Evolutionary conservation across 2,113 vertebrate genomes (phyloP), one percentile per base, ranked within the genome.

Genomic region (Sinosuthora webbiana): DNA sequence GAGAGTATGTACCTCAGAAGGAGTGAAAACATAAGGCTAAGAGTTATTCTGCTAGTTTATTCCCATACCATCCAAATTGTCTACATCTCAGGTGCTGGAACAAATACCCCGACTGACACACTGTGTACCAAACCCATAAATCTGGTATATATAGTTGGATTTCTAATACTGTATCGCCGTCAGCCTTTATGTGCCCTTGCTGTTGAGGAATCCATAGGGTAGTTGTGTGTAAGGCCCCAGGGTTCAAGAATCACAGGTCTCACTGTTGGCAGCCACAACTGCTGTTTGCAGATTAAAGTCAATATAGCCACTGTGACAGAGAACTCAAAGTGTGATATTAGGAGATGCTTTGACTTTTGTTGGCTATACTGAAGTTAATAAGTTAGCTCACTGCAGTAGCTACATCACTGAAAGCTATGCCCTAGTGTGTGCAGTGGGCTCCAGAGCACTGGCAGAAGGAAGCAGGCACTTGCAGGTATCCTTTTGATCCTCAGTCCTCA

Each of bases 1-100:
- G 86, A 95, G 91, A 83, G 21, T 67, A 42, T 27, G 35, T 57
- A 60, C 53, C 31, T 90, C 57, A 86, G 59, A 71, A 87, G 30
- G 41, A 86, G 33, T 35, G 69, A 86, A 92, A 92, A 92, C 0
- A 23, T 47, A 65, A 65, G 55, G 59, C 71, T 87, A 88, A 93
- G 86, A 90, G 81, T 95, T 94, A 86, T 45, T 93, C 81, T 76
- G 69, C 57, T 91, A 90, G 88, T 95, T 96, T 76, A 90, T 96
- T 96, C 80, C 82, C 59, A 86, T 95, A 95, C 88, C 69, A 94
- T 84, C 84, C 80, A 90, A 91, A 95, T 74, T 93, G 91, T 90
- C 90, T 93, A 93, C 6, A 41, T 83, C 75, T 92, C 88, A 96
- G 81, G 86, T 95, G 76, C 85, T 96, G 55, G 75, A 83, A 83